Percentiles rank a stretch among this genome's conserved stretches.
Evolutionary conservation across 2,113 vertebrate species (phyloP).

Genomic region (Grus americana): DNA sequence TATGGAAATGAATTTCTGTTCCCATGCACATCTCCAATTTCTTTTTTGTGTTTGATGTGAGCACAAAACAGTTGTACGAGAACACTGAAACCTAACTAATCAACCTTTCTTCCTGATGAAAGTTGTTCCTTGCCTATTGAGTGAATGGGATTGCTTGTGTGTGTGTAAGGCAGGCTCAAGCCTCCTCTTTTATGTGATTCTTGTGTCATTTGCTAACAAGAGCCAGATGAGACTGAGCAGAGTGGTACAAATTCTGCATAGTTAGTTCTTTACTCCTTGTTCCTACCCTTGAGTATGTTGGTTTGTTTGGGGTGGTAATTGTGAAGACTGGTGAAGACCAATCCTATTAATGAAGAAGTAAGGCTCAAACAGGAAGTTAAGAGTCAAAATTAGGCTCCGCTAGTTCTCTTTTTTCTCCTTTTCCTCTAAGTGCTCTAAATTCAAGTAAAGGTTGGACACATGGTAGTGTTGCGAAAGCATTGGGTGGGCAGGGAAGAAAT

Average conservation of each 20-base stretch:
- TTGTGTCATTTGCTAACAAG: background rate
- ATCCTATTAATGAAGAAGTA: background rate
- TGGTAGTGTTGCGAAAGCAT: background rate
- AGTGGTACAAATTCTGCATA: background rate
- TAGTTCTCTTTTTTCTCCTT: background rate
- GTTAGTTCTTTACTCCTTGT: background rate
- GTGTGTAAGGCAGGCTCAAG: background rate
- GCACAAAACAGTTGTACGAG: background rate
- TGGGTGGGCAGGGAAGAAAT: background rate
- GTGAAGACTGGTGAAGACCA: background rate
- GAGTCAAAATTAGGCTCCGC: background rate
- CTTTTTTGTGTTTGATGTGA: background rate
- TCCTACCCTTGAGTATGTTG: background rate
- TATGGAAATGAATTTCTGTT: background rate
- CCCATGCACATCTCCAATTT: background rate
- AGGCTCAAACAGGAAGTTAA: background rate
- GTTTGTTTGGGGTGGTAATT: background rate
- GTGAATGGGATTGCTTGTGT: rapidly evolving
- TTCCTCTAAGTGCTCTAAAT: background rate
- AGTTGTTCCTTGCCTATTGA: background rate
- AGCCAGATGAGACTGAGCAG: background rate
- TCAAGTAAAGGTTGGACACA: background rate
- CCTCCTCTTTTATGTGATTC: background rate
- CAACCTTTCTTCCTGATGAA: background rate
- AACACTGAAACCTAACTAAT: background rate